Conservation (phyloP, 2,888 invertebrate species). For the Neoascia interrupta region DNA sequence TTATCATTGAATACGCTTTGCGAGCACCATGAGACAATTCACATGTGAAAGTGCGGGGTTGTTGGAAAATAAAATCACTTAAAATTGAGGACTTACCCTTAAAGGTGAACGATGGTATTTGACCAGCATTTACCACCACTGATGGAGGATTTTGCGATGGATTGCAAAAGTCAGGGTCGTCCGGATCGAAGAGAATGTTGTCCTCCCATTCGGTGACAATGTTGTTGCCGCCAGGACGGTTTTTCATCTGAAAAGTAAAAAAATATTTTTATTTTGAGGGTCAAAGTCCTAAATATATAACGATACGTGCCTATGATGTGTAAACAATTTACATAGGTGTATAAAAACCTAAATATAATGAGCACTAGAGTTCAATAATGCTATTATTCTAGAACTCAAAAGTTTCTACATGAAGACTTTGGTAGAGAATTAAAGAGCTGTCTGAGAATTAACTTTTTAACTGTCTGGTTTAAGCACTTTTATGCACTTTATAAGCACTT, state of each 20-base stretch:
- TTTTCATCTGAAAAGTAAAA: conserved; percentile 75
- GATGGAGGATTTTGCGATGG: conserved; percentile 70
- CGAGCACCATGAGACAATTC: background rate
- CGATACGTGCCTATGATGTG: background rate
- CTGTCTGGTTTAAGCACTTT: no score
- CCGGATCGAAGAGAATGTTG: conserved; percentile 78
- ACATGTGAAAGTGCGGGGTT: background rate
- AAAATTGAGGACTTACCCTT: conserved; percentile 73
- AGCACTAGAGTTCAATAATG: no score
- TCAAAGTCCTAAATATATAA: no score
- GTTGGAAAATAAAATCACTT: no score
- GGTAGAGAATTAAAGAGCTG: no score
- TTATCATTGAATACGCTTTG: conserved; percentile 4
- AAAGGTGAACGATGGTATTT: conserved; percentile 72
- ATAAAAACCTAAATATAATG: background rate
- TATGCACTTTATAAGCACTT: no score
- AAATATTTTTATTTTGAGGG: no score
- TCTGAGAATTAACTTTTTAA: no score
- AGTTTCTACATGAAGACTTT: no score
- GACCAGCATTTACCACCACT: conserved; percentile 57
- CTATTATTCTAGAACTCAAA: no score
- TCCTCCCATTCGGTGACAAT: conserved; percentile 79
- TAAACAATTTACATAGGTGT: no score
- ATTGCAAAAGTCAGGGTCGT: conserved; percentile 79
- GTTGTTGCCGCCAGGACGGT: conserved; percentile 70